Conservation (phyloP, 1,140 invertebrate genomes). For the Anoplolepis gracilipes region DNA sequence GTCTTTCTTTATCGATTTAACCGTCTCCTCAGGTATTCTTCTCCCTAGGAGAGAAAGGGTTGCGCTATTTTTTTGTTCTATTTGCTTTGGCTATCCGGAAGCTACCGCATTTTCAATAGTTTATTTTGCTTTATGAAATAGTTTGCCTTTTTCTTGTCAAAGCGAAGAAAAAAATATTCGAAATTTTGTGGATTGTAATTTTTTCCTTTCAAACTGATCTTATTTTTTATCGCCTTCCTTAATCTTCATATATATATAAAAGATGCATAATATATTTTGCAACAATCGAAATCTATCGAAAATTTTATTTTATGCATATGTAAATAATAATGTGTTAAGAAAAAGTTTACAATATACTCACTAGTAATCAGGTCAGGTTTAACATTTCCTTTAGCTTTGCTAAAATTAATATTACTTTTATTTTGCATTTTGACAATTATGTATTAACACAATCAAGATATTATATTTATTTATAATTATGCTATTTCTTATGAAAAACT, state of each 20-base stretch:
- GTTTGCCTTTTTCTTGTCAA: constrained; percentile 47
- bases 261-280: neutral
- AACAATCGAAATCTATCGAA: neutral
- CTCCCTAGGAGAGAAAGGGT: constrained; percentile 42
- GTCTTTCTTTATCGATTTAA: constrained; percentile 47
- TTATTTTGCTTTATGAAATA: constrained; percentile 66
- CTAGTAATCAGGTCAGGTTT: neutral
- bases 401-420: neutral
- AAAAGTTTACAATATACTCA: neutral
- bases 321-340: neutral
- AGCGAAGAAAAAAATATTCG: neutral
- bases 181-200: constrained; percentile 57
- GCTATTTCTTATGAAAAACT: neutral
- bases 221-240: neutral
- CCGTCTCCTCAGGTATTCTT: constrained; percentile 43
- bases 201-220: constrained; percentile 33
- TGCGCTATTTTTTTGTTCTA: constrained; percentile 62
- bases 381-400: neutral
- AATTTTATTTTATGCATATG: neutral
- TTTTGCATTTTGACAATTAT: neutral
- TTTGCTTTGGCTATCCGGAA: constrained; percentile 78
- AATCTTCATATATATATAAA: neutral
- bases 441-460: neutral
- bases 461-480: neutral
- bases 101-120: constrained; percentile 60